These are phyloP conservation scores for Acanthochromis polyacanthus DNA, from an alignment of 2,113 vertebrate species.

Conservation along the genomic window DNA sequence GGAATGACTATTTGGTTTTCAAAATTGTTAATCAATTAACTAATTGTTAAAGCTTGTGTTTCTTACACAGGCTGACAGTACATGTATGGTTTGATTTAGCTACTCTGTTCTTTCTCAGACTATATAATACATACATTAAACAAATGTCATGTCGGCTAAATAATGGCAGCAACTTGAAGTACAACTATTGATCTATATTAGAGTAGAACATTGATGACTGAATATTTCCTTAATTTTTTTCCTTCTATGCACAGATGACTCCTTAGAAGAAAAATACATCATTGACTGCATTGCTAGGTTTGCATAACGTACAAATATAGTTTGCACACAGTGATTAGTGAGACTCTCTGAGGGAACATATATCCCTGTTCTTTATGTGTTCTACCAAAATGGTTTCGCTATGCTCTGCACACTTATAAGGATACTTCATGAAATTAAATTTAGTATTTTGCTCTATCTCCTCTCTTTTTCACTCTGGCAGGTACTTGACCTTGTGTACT, in stretches of 20 bases:
- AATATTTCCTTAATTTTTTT: not conserved
- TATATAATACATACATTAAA: not conserved
- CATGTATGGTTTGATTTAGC: not conserved
- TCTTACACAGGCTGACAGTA: not conserved
- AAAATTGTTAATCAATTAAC: too few relatives aligned
- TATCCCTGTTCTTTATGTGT: not conserved
- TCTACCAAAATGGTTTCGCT: conserved; percentile 2
- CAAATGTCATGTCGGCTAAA: not conserved
- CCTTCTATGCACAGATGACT: not conserved
- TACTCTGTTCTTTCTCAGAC: not conserved
- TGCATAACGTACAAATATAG: conserved; percentile 5
- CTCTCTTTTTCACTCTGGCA: conserved; percentile 34
- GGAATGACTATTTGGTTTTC: not conserved
- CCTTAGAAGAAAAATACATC: not conserved
- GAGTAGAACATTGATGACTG: not conserved
- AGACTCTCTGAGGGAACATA: conserved; percentile 3
- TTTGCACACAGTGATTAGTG: not conserved
- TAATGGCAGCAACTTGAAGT: not conserved
- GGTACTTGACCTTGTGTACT: conserved; percentile 58
- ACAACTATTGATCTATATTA: not conserved
- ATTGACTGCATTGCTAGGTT: not conserved
- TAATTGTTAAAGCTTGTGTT: not conserved
- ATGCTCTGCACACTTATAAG: conserved; percentile 20
- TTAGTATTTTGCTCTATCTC: conserved; percentile 34
- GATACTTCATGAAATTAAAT: conserved; percentile 25